Conservation (phyloP, 1,140 invertebrate species). For the Lysiphlebus fabarum region DNA sequence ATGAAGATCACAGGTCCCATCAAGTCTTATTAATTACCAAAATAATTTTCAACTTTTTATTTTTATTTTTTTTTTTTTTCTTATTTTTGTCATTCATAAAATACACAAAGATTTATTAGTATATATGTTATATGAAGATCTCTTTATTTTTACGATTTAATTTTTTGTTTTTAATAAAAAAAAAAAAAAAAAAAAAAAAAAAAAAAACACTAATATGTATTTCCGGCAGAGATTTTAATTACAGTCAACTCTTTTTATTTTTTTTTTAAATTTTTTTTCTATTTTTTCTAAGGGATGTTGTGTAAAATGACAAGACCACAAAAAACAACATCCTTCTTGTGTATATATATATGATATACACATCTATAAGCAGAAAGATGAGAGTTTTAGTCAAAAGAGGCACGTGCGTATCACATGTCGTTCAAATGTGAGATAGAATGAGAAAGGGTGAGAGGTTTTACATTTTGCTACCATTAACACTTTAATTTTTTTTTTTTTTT, state of each 20-base stretch:
- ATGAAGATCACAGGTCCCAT: too few species aligned
- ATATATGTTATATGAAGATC: too few species aligned
- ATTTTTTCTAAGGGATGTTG: too few species aligned
- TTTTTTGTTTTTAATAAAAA: too few species aligned
- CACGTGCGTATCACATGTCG: constrained; percentile 54
- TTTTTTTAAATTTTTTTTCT: too few species aligned
- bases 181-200: background rate
- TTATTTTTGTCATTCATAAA: too few species aligned
- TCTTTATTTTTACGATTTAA: too few species aligned
- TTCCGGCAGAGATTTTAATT: constrained; percentile 26
- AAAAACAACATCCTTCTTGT: constrained; percentile 18
- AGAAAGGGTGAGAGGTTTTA: constrained; percentile 1
- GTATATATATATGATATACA: too few species aligned
- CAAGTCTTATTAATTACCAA: too few species aligned
- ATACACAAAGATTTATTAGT: too few species aligned
- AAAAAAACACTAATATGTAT: constrained; percentile 16
- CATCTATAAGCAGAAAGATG: constrained; percentile 16
- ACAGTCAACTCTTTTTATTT: background rate
- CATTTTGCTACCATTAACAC: constrained; percentile 46
- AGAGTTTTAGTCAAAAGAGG: constrained; percentile 25
- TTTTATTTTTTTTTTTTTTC: too few species aligned
- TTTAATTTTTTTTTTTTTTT: constrained; percentile 46
- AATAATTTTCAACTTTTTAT: too few species aligned
- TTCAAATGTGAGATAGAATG: constrained; percentile 1
- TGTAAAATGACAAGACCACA: constrained; percentile 4